Conservation (phyloP, 2,888 invertebrate species). For the Andricus curvator region DNA sequence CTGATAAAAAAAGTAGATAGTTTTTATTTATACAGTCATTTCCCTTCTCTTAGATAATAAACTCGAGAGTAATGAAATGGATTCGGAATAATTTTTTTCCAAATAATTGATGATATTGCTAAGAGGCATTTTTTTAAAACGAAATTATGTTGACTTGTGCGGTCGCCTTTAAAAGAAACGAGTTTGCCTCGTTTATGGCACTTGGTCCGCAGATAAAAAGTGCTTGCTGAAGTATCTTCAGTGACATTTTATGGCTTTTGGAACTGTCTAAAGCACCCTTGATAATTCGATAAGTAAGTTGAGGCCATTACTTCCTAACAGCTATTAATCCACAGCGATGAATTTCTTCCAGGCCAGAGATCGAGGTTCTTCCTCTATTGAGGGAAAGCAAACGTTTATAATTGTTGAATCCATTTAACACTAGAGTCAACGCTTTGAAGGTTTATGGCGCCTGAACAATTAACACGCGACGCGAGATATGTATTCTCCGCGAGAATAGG, state of each 20-base stretch:
- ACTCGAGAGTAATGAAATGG: background rate
- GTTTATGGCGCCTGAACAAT: slow-evolving; percentile 1
- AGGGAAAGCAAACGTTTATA: background rate
- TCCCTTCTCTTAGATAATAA: background rate
- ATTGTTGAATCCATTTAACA: background rate
- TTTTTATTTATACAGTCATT: no score
- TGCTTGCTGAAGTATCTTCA: slow-evolving; percentile 18
- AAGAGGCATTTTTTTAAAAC: background rate
- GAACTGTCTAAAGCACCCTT: slow-evolving; percentile 48
- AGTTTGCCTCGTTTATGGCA: slow-evolving; percentile 45
- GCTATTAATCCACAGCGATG: slow-evolving; percentile 21
- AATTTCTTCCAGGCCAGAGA: background rate
- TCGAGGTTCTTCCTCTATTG: background rate
- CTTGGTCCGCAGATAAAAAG: slow-evolving; percentile 41
- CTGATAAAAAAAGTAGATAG: background rate
- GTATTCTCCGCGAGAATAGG: no score
- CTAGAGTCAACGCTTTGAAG: background rate
- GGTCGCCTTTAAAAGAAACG: background rate
- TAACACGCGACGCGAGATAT: background rate
- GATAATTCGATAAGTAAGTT: slow-evolving; percentile 49
- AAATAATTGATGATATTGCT: background rate
- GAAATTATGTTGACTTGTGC: slow-evolving; percentile 5
- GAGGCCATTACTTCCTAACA: background rate
- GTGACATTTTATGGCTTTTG: slow-evolving; percentile 58
- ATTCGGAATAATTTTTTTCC: background rate